A percentile compares a stretch with the other conserved stretches of the same genome.
phyloP scores from a whole-genome alignment of 2,797 vertebrate species.

The Rachycentron canadum region DNA sequence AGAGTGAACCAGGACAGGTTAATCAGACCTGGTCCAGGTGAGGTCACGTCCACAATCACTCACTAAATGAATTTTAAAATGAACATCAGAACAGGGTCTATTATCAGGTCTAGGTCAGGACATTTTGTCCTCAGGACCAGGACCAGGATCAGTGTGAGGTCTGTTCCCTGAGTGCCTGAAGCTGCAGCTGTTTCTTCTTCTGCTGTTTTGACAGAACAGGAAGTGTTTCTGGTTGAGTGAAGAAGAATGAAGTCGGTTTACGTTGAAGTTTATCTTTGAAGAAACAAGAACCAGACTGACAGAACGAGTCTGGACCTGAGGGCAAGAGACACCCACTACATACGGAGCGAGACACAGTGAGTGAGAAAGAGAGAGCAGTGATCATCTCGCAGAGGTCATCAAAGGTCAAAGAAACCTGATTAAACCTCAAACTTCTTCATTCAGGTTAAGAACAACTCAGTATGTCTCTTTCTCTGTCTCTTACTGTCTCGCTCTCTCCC shows the following conservation, averaged over 20 bases:
- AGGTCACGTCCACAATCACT: background rate
- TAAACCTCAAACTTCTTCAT: too few species aligned
- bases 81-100: background rate
- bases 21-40: too few species aligned
- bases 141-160: constrained; percentile 4
- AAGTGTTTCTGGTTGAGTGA: constrained; percentile 73
- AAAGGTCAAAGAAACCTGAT: too few species aligned
- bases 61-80: background rate
- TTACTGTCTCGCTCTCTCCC: too few species aligned
- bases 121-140: background rate
- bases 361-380: background rate
- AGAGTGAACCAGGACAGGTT: background rate
- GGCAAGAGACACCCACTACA: constrained; percentile 20
- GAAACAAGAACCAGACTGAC: constrained; percentile 58
- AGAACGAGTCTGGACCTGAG: constrained; percentile 64
- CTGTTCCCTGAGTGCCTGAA: background rate
- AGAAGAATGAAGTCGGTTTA: constrained; percentile 74
- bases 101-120: background rate
- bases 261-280: constrained; percentile 76
- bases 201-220: constrained; percentile 70
- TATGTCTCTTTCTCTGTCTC: too few species aligned
- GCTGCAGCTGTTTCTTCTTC: constrained; percentile 53
- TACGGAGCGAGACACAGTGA: constrained; percentile 12
- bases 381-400: constrained; percentile 7
- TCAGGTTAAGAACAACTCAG: too few species aligned